Evolutionary conservation across 1,140 invertebrate genomes (phyloP), one percentile per base, ranked within the genome.

Genomic region (Papilio aristodemus): DNA sequence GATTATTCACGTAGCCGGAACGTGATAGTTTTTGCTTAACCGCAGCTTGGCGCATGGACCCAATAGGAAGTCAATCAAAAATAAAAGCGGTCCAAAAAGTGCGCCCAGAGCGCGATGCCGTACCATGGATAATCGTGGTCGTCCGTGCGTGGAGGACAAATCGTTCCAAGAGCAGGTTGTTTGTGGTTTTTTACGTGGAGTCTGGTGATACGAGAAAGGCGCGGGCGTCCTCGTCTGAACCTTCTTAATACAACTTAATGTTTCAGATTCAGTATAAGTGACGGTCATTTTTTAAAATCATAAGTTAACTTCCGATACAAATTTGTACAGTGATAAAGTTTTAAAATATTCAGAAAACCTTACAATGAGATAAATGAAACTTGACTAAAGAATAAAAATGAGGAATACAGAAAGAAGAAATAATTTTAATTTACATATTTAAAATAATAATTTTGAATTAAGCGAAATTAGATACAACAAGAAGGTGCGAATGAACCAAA

Each of bases 1-100:
- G 83, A 87, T 87, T 87, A 78, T 80, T 78, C 85, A 85, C 85
- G 84, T 83, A 83, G 58, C 46, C 9, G 43, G 54, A 69, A 81
- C 82, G 82, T 84, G 83, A 77, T 68, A 25, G 62, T 57, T 79
- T 76, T 78, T 78, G 17, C 27, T 68, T 67, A 38, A 60, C 58
- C 68, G 62, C 70, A 77, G 57, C 69, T 67, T 69, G 62, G 69
- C 32, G 59, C 75, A 62, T 50, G 63, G 71, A 60, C 64, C 62
- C 71, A 72, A 72, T 77, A 74, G 76, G 74, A 72, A 77, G 68
- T 71, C 37, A 59, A 71, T 68, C 57, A 72, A 69, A 72, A 70
- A 68, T 69, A 71, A 62, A 67, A 70, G 71, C 67, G 66, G 19
- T 41, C 27, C 59, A 39, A 59, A 37, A 54, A 32, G 70, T n/a